Percentiles rank a stretch among this genome's conserved stretches.
Conservation (phyloP, 2,888 invertebrate species). For the Arctia plantaginis region DNA sequence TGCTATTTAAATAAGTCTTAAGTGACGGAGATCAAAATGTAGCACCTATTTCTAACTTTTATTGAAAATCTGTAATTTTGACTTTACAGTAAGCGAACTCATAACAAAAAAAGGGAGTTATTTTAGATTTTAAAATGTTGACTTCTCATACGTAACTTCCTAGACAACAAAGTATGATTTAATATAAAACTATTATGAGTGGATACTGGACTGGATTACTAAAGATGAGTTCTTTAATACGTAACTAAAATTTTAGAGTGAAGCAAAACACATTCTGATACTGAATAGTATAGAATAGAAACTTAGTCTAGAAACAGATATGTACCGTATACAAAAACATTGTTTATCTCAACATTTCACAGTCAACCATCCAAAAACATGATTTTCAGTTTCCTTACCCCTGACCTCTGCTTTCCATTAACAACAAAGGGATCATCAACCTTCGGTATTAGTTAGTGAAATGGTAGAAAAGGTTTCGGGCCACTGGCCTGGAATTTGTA, state of each 20-base stretch:
- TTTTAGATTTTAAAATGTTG: no score
- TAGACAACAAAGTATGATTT: no score
- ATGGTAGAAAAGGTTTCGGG: constrained; percentile 21
- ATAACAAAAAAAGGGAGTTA: no score
- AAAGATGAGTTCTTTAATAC: no score
- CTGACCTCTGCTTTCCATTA: constrained; percentile 21
- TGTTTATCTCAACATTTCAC: background rate
- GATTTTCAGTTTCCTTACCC: constrained; percentile 22
- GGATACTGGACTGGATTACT: no score
- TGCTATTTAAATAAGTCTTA: no score
- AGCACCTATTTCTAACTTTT: no score
- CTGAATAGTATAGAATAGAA: no score
- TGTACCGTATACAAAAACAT: constrained; percentile 1
- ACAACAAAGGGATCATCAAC: constrained; percentile 25
- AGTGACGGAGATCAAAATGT: background rate
- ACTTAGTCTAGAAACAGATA: background rate
- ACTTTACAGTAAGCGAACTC: no score
- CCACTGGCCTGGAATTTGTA: constrained; percentile 21
- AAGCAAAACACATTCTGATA: background rate
- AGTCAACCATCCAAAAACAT: constrained; percentile 15
- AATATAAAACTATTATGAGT: no score
- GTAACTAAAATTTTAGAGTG: background rate
- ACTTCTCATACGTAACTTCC: no score
- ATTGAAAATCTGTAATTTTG: no score
- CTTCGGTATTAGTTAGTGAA: constrained; percentile 24